Conservation (phyloP, 2,888 invertebrate species). For the Phyllotreta striolata region DNA sequence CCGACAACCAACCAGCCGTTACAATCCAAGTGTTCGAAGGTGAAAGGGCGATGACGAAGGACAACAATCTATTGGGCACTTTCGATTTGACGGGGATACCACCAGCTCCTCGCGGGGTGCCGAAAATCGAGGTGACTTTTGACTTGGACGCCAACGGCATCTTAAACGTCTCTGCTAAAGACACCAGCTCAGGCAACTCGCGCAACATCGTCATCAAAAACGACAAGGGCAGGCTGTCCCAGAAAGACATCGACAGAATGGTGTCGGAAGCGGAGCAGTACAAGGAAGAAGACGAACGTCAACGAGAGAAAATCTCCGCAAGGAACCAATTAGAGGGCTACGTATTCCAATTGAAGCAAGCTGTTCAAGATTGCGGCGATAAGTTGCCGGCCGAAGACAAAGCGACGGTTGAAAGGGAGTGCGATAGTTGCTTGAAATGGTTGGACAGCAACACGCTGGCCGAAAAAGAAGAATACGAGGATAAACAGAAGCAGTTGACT, state of each 20-base stretch:
- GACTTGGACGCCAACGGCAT: constrained; percentile 80
- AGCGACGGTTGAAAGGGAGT: constrained; percentile 60
- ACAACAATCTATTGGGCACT: constrained; percentile 74
- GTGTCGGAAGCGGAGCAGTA: constrained; percentile 77
- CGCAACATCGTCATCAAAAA: constrained; percentile 83
- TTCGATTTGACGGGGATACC: constrained; percentile 74
- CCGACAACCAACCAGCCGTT: constrained; percentile 73
- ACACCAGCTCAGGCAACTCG: constrained; percentile 69
- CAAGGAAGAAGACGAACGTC: constrained; percentile 76
- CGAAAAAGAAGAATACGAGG: constrained; percentile 72
- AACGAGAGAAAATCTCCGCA: constrained; percentile 71
- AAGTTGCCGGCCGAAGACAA: constrained; percentile 70
- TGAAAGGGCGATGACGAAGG: constrained; percentile 82
- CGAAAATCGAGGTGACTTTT: constrained; percentile 76
- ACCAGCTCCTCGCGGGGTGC: constrained; percentile 74
- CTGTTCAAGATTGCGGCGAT: constrained; percentile 69
- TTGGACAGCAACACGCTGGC: constrained; percentile 71
- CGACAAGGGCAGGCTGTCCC: constrained; percentile 81
- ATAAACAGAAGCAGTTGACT: constrained; percentile 64
- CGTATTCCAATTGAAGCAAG: constrained; percentile 73
- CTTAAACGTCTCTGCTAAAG: constrained; percentile 66
- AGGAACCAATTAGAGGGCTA: constrained; percentile 78
- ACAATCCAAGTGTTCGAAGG: constrained; percentile 72
- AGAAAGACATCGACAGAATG: constrained; percentile 85
- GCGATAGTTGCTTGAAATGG: constrained; percentile 73